These are phyloP conservation scores for Carposina sasakii DNA, from an alignment of 1,140 invertebrate genomes.

Conservation along the genomic window DNA sequence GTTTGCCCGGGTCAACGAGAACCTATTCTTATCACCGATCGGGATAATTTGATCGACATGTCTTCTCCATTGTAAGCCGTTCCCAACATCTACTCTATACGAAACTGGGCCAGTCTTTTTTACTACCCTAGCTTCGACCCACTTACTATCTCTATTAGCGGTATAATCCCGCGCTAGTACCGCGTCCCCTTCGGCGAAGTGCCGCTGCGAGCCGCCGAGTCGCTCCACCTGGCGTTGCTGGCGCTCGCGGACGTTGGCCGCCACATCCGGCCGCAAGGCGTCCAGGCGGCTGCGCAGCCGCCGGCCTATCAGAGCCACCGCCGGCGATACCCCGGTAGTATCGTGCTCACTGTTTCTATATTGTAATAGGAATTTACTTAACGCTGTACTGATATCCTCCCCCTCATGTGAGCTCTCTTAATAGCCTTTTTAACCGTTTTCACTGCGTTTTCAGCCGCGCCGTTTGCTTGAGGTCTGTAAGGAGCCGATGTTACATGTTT, in stretches of 20 bases:
- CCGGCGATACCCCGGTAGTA: too few species aligned
- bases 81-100: background rate
- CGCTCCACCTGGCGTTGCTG: too few species aligned
- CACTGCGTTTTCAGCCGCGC: conserved; percentile 34
- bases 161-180: background rate
- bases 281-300: too few species aligned
- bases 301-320: too few species aligned
- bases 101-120: conserved; percentile 3
- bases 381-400: background rate
- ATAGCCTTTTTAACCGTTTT: conserved; percentile 34
- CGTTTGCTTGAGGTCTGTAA: conserved; percentile 30
- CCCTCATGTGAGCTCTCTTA: conserved; percentile 14
- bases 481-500: conserved; percentile 26
- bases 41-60: background rate
- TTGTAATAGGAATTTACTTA: background rate
- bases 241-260: too few species aligned
- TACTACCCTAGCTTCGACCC: conserved; percentile 32
- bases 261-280: too few species aligned
- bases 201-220: too few species aligned
- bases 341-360: too few species aligned
- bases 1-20: background rate
- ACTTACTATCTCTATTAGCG: conserved; percentile 43
- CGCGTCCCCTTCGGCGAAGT: too few species aligned
- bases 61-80: background rate
- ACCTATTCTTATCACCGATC: background rate